A percentile compares a stretch with the other conserved stretches of the same genome.
phyloP scores from a whole-genome alignment of 2,888 invertebrate species.

The Plebejus melissa region DNA sequence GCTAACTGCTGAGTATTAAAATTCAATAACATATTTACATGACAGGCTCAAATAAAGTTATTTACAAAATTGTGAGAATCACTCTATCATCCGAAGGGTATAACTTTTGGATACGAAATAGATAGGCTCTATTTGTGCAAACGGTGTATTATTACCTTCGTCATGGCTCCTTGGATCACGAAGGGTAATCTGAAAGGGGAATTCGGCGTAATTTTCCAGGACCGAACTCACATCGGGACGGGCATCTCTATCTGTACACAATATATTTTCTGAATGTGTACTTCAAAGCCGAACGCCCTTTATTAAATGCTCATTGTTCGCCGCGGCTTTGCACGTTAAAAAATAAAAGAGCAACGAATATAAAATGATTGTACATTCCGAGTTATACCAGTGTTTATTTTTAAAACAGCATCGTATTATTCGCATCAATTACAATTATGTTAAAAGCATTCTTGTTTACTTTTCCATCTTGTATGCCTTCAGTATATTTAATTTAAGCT shows the following conservation, averaged over 20 bases:
- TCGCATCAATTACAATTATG: not conserved
- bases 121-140: constrained; percentile 23
- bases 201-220: constrained; percentile 13
- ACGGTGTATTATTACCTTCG: constrained; percentile 26
- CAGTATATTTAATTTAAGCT: no score
- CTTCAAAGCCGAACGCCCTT: constrained; percentile 1
- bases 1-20: not conserved
- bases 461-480: not conserved
- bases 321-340: not conserved
- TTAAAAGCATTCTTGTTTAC: not conserved
- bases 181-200: constrained; percentile 26
- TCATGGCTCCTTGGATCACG: constrained; percentile 23
- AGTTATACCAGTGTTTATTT: not conserved
- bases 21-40: not conserved
- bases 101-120: constrained; percentile 17
- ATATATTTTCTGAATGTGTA: constrained; percentile 12
- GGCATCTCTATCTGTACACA: not conserved
- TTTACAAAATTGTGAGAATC: not conserved
- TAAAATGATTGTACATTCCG: not conserved
- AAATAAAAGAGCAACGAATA: not conserved
- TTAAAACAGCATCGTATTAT: not conserved
- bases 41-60: not conserved
- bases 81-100: constrained; percentile 5
- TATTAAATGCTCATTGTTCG: constrained; percentile 4
- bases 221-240: constrained; percentile 15